A percentile compares a stretch with the other conserved stretches of the same genome.
phyloP scores from a whole-genome alignment of 2,888 invertebrate genomes.

The Philaethria dido region DNA sequence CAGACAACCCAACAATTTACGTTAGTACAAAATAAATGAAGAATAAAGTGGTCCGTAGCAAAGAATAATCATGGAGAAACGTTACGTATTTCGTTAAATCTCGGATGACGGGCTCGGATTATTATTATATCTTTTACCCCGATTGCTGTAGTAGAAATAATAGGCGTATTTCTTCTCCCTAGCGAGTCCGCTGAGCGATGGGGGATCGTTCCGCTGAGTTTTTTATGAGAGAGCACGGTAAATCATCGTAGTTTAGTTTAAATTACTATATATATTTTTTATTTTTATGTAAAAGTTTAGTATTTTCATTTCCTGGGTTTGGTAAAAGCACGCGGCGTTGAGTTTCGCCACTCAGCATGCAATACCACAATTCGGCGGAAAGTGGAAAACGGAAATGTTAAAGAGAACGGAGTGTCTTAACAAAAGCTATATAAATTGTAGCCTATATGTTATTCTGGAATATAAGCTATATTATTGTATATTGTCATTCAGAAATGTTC shows the following conservation, averaged over 20 bases:
- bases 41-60: slow-evolving; percentile 35
- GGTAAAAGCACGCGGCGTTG: no score
- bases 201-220: slow-evolving; percentile 47
- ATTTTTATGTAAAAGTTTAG: no score
- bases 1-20: background rate
- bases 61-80: slow-evolving; percentile 45
- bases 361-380: no score
- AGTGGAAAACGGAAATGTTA: no score
- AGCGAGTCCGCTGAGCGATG: slow-evolving; percentile 56
- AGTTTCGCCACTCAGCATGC: no score
- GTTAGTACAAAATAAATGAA: slow-evolving; percentile 34
- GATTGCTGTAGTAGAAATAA: slow-evolving; percentile 67
- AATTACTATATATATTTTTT: no score
- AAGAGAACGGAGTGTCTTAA: no score
- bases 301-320: no score
- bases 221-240: slow-evolving; percentile 41
- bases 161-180: slow-evolving; percentile 59
- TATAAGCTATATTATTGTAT: no score
- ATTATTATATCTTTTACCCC: slow-evolving; percentile 62
- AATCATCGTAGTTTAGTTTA: slow-evolving; percentile 37
- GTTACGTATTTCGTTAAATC: slow-evolving; percentile 56
- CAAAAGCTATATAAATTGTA: no score
- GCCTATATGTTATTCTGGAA: no score
- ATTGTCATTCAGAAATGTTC: no score
- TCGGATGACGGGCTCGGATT: slow-evolving; percentile 53